These are phyloP conservation scores for Turnix velox DNA, from an alignment of 2,113 vertebrate genomes.

Conservation along the genomic window DNA sequence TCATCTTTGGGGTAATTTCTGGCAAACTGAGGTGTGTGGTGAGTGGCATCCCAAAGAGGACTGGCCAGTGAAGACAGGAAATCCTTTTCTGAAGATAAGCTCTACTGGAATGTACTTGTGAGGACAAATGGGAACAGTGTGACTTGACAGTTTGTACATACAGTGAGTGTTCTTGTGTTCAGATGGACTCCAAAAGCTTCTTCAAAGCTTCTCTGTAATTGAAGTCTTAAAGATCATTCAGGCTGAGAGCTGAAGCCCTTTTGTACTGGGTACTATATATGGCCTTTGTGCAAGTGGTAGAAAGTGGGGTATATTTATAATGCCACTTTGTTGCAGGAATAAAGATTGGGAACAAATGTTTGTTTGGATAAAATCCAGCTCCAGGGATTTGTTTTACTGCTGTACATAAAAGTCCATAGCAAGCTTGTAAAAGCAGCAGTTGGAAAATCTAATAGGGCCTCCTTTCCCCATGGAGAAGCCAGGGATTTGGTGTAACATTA, in stretches of 20 bases:
- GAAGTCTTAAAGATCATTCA: neutral
- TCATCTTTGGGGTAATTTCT: neutral
- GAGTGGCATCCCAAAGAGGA: neutral
- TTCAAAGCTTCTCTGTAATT: neutral
- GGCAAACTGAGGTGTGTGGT: neutral
- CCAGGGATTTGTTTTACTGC: constrained; percentile 21
- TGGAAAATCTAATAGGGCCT: neutral
- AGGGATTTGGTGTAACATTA: neutral
- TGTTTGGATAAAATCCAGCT: constrained; percentile 22
- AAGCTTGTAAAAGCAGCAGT: neutral
- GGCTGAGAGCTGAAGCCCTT: neutral
- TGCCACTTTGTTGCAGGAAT: neutral
- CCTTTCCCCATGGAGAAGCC: neutral
- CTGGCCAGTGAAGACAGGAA: neutral
- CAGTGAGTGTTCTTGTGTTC: neutral
- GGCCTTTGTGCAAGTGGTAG: neutral
- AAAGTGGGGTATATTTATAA: constrained; percentile 30
- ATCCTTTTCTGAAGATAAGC: neutral
- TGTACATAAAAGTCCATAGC: neutral
- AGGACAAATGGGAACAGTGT: neutral
- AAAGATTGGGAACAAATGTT: constrained; percentile 17
- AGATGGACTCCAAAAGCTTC: neutral
- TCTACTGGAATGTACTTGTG: neutral
- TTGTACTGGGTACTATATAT: constrained; percentile 55
- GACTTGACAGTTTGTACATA: neutral